Base-by-base conservation (phyloP, 2,888 invertebrate genomes). In the Gonocerus acuteangulatus region DNA sequence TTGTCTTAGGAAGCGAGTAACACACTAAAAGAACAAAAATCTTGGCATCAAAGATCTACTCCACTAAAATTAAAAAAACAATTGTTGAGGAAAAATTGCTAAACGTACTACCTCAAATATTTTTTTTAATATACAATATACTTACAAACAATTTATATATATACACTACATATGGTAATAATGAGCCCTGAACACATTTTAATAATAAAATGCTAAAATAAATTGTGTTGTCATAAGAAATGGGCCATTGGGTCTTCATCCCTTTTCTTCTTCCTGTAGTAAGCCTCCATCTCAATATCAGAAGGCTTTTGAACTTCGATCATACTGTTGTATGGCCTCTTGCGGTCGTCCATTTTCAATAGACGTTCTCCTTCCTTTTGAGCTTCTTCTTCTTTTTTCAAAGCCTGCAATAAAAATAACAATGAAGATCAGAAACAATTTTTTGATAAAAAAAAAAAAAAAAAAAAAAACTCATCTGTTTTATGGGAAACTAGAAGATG, bases 211-310 rank as follows among this genome's bases (percentile, higher is more conserved):
- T n/a, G n/a, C n/a, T n/a, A n/a, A n/a, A n/a, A n/a, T n/a, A n/a
- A n/a, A n/a, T n/a, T n/a, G n/a, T n/a, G n/a, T n/a, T n/a, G n/a
- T 68, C 62, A 70, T 39, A 77, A 67, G 75, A 87, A 89, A 65
- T 88, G 84, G 59, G 85, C 82, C 96, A 97, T 96, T 0, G 97
- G 97, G 77, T 99, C 97, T 67, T 93, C 92, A 1, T 85, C 86
- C 44, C 91, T 78, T 58, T 82, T 78, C 58, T 88, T 80, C 74
- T 92, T 95, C 78, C 92, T 85, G 72, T 87, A 84, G 77, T 88
- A 96, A 0, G 94, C 94, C 74, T 97, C 96, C 72, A 95, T 81
- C 73, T 97, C 94, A 66, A 92, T 91, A 63, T 91, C 89, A 0
- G 92, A 88, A 0, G 93, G 94, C 63, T 85, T 87, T 69, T 87